phyloP scores from a whole-genome alignment of 2,113 vertebrate genomes.

The human region DNA sequence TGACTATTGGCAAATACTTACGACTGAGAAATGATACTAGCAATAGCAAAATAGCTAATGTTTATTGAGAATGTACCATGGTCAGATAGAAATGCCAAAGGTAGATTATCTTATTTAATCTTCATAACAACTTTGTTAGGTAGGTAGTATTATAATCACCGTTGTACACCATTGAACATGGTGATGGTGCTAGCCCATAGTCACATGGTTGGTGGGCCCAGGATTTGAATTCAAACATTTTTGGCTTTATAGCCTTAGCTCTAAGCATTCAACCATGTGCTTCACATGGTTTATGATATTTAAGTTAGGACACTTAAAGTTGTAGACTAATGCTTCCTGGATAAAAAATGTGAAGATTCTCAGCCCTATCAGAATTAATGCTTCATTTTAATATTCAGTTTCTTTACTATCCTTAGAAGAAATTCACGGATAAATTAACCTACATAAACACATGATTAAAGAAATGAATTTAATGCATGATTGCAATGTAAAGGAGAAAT shows the following conservation, averaged over 20 bases:
- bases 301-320: constrained; percentile 1
- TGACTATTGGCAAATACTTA: background rate
- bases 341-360: constrained; percentile 18
- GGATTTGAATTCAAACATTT: background rate
- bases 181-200: background rate
- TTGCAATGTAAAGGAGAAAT: constrained; percentile 53
- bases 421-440: constrained; percentile 26
- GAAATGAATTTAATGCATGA: constrained; percentile 1
- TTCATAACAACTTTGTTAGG: background rate
- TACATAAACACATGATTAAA: constrained; percentile 35
- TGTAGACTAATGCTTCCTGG: background rate
- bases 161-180: background rate
- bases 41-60: background rate
- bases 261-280: background rate
- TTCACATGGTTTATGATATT: background rate
- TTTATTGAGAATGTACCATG: background rate
- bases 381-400: constrained; percentile 27
- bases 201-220: background rate
- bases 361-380: background rate
- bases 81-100: background rate
- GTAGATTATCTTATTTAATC: constrained; percentile 30
- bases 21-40: background rate
- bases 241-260: background rate
- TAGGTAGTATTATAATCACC: background rate
- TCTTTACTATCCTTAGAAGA: constrained; percentile 43